These are phyloP conservation scores for Antigone vipio DNA, from an alignment of 2,113 vertebrate genomes.

Conservation along the genomic window DNA sequence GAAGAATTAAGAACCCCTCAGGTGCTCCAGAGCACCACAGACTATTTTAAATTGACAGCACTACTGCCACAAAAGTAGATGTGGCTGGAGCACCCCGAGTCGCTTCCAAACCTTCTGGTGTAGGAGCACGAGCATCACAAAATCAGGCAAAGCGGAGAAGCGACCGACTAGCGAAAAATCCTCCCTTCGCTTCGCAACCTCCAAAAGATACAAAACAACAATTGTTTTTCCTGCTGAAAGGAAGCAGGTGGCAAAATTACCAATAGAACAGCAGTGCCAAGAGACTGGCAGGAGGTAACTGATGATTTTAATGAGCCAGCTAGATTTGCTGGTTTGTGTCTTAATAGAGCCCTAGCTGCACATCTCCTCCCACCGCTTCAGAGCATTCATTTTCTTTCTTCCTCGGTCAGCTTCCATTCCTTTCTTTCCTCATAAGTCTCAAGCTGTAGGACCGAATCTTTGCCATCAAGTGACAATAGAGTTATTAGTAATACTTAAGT, in stretches of 20 bases:
- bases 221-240: neutral
- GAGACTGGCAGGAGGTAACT: neutral
- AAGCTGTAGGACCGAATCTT: neutral
- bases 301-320: neutral
- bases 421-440: neutral
- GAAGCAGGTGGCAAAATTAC: neutral
- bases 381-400: neutral
- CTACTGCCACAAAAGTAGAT: neutral
- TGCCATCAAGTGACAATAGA: neutral
- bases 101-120: fast-evolving
- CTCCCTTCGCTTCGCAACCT: neutral
- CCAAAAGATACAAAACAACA: fast-evolving
- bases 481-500: neutral
- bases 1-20: neutral
- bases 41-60: neutral
- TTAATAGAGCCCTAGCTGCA: neutral
- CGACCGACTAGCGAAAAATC: neutral
- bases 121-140: fast-evolving
- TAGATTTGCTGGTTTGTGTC: neutral
- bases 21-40: neutral
- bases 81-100: fast-evolving
- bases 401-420: neutral
- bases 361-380: neutral
- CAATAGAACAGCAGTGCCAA: neutral
- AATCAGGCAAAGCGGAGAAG: neutral